phyloP scores from a whole-genome alignment of 2,113 vertebrate genomes.

The Hylia prasina region DNA sequence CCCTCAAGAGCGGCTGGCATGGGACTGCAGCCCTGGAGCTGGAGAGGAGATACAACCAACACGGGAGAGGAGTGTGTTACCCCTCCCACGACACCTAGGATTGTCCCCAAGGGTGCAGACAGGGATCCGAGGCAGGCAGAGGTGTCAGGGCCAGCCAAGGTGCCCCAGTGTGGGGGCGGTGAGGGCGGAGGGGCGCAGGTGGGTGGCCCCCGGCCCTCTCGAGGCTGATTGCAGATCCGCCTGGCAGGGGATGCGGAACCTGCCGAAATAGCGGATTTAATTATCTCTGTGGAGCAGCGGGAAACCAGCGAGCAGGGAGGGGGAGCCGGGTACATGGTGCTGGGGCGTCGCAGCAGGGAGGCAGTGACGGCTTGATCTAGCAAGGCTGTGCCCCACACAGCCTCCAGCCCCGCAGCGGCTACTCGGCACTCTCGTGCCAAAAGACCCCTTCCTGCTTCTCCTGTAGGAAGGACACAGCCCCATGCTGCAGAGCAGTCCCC shows the following conservation, averaged over 20 bases:
- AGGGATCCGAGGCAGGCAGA: background rate
- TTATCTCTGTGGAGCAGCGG: slow-evolving; percentile 36
- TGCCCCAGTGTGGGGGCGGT: background rate
- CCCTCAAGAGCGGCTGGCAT: background rate
- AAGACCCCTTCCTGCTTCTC: background rate
- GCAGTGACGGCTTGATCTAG: background rate
- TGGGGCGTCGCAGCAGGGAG: background rate
- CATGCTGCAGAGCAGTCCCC: background rate
- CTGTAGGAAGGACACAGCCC: background rate
- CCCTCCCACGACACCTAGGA: background rate
- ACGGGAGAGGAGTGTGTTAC: background rate
- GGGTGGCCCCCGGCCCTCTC: slow-evolving; percentile 30
- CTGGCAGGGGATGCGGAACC: slow-evolving; percentile 63
- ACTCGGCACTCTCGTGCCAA: fast-evolving
- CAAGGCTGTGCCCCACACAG: background rate
- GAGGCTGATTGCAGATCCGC: slow-evolving; percentile 34
- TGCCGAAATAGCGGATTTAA: slow-evolving; percentile 63
- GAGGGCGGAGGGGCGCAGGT: background rate
- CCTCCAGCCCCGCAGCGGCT: background rate
- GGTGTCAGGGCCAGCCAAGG: background rate
- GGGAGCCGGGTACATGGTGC: background rate
- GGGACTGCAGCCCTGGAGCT: background rate
- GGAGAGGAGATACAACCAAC: fast-evolving
- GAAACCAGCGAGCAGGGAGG: background rate
- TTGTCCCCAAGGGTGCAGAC: background rate